Evolutionary conservation across 2,888 invertebrate species (phyloP), one percentile per base, ranked within the genome.

Genomic region (Trissoscelio sp.): DNA sequence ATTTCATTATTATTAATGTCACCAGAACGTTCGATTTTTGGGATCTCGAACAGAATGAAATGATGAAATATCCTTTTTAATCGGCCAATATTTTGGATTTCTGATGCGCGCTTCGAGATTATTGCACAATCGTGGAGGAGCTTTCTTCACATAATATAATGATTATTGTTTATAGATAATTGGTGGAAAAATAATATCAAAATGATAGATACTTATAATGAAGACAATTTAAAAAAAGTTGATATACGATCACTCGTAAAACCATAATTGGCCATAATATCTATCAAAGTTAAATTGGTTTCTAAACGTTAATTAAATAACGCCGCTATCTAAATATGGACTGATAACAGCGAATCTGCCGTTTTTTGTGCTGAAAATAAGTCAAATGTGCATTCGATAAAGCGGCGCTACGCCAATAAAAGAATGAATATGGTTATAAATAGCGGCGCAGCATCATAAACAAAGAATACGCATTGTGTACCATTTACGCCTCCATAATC

Each of bases 281-380:
- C 42, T 51, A 42, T 31, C 31, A n/a, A 11, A n/a, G 12, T 62
- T 58, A 67, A 58, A 57, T 51, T 58, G 34, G 75, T 51, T 46
- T 58, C 62, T 78, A 57, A 69, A 62, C 14, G 67, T 62, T 78
- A 78, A 78, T 78, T 78, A 62, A 70, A 64, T 78, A 78, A 70
- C 31, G 70, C 69, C 70, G 70, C 79, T 79, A 79, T 79, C 79
- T 66, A 60, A 72, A 62, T 79, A 58, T 18, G 53, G 31, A 39
- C 31, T 66, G 78, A 78, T 78, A 78, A 77, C 28, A 34, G 67
- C 53, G 18, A 60, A 39, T 51, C 44, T 55, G 70, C n/a, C 7
- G 46, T 46, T 64, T 55, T 66, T 78, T 58, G 48, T 57, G 20
- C 64, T 66, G 70, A 66, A 78, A 78, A 78, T 78, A 78, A 78